Base-by-base conservation (phyloP, 2,888 invertebrate species). In the Synergus laeviventris region DNA sequence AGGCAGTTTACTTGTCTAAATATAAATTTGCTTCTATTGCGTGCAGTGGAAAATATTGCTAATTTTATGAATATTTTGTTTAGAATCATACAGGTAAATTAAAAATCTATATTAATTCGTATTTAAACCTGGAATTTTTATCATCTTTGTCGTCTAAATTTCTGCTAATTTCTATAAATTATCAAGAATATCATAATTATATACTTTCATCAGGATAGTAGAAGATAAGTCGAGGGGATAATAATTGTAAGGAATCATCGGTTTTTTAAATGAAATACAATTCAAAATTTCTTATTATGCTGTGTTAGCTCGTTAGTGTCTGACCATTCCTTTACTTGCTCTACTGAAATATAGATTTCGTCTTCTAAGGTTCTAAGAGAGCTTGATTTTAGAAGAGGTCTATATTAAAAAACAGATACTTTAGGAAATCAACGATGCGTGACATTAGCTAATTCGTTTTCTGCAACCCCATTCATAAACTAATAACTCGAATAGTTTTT, bases 1-100 rank as follows among this genome's bases (percentile, higher is more conserved):
- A 77, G 74, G 77, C 75, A 59, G 74, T 79, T 77, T 77, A 74
- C 76, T 42, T 76, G 66, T 56, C 54, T 73, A 16, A 59, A 49
- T n/a, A 54, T n/a, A 16, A 54, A 54, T 18, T 9, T 2, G 1
- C 54, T 54, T 54, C 18, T 54, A 11, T 54, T 54, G 11, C 3
- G 0, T 11, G 16, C 9, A 54, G 2, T 54, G n/a, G 1, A 54
- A 11, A 54, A 54, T 18, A 54, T 54, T 54, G 2, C 18, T 11
- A 11, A 18, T 54, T n/a, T 18, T 18, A 18, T 54, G 9, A n/a
- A n/a, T n/a, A n/a, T n/a, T n/a, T n/a, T n/a, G n/a, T n/a, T n/a
- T n/a, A n/a, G n/a, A n/a, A n/a, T n/a, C n/a, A n/a, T n/a, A n/a
- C n/a, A n/a, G n/a, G n/a, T n/a, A n/a, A 21, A 21, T 56, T 56